Evolutionary conservation across 2,113 vertebrate species (phyloP).

Genomic region (Phylloscopus trochilus): DNA sequence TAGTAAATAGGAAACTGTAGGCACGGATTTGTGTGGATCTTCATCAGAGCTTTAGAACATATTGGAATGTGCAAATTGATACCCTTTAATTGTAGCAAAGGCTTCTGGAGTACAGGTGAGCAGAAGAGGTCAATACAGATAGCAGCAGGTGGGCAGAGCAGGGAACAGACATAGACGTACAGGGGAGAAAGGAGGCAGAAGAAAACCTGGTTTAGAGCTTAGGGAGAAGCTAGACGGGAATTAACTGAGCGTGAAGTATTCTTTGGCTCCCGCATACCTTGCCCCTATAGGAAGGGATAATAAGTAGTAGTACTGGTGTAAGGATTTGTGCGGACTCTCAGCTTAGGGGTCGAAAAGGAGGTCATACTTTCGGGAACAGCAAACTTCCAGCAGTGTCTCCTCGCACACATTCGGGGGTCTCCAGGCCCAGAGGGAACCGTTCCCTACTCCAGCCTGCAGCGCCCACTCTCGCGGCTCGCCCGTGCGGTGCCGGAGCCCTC

Average conservation of each 20-base stretch:
- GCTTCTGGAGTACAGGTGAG: not conserved
- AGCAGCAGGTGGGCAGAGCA: not conserved
- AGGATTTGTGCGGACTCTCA: not conserved
- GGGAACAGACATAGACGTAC: not conserved
- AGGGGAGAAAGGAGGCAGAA: not conserved
- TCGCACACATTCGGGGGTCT: not conserved
- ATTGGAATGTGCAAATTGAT: not conserved
- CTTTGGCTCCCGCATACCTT: rapidly evolving
- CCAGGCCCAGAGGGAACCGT: too few species aligned
- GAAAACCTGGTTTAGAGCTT: not conserved
- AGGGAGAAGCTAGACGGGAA: not conserved
- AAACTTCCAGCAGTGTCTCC: not conserved
- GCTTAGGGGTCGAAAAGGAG: not conserved
- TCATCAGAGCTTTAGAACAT: not conserved
- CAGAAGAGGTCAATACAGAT: not conserved
- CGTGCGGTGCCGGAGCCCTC: not conserved
- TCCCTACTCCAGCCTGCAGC: rapidly evolving
- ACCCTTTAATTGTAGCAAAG: not conserved
- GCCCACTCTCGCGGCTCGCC: not conserved
- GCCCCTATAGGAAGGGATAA: not conserved
- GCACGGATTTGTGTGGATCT: not conserved
- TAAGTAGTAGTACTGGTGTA: not conserved
- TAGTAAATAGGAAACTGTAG: not conserved
- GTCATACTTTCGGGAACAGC: not conserved
- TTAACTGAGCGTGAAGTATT: not conserved